These are phyloP conservation scores for Anarhynchus alexandrinus DNA, from an alignment of 2,113 vertebrate species.

Conservation along the genomic window DNA sequence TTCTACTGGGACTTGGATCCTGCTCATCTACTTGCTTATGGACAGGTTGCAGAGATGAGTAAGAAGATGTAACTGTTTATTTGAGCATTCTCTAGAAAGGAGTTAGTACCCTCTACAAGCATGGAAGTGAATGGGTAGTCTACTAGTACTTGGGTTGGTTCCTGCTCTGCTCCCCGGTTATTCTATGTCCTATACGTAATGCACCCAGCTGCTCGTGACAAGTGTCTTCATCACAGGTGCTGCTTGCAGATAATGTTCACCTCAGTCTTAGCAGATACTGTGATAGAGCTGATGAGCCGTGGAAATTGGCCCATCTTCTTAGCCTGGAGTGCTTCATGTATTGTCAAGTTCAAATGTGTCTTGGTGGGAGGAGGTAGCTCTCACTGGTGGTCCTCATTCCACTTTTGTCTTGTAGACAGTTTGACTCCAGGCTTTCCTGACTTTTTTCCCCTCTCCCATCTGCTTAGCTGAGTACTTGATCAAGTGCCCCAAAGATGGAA, in stretches of 20 bases:
- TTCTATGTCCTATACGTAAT: not conserved
- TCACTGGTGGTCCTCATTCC: not conserved
- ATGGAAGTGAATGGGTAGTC: not conserved
- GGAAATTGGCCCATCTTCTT: not conserved
- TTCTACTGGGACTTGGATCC: not conserved
- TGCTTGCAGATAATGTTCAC: not conserved
- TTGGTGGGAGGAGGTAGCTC: not conserved
- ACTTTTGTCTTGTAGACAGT: not conserved
- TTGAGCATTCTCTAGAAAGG: not conserved
- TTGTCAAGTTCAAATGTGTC: not conserved
- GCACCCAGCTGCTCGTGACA: not conserved
- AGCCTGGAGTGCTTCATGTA: not conserved
- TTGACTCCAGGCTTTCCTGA: not conserved
- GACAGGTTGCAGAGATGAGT: not conserved
- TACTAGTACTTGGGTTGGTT: not conserved
- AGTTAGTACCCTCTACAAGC: not conserved
- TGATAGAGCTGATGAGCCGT: not conserved
- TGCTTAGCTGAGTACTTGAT: not conserved
- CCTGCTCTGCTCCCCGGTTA: not conserved
- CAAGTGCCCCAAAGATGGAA: not conserved
- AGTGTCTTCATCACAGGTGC: not conserved
- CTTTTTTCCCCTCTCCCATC: not conserved
- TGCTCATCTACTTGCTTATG: not conserved
- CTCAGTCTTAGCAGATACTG: not conserved
- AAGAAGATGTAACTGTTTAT: not conserved